Conservation (phyloP, 2,888 invertebrate genomes). For the Polyommatus iphigenia region DNA sequence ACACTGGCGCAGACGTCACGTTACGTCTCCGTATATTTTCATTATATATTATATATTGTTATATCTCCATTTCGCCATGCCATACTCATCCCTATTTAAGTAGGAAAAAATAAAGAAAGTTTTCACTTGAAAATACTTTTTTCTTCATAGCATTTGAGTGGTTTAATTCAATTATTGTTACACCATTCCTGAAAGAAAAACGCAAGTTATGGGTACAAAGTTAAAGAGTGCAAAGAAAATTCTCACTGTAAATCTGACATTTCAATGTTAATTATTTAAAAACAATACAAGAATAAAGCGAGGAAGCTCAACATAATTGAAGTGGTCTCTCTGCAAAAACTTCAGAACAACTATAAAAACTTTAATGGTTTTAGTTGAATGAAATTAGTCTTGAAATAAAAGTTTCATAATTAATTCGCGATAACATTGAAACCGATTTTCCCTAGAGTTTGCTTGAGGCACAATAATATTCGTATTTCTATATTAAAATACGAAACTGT, state of each 20-base stretch:
- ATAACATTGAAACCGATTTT: neutral
- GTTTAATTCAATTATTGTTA: neutral
- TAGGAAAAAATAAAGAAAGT: no score
- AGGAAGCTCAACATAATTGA: conserved; percentile 18
- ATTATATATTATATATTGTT: no score
- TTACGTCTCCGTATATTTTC: no score
- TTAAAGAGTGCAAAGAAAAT: neutral
- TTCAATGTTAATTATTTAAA: conserved; percentile 23
- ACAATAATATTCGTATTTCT: no score
- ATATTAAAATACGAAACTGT: no score
- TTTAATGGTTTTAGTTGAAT: conserved; percentile 24
- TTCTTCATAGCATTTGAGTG: neutral
- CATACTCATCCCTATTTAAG: neutral
- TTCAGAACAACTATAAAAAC: conserved; percentile 19
- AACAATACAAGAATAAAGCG: conserved; percentile 22
- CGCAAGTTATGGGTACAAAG: neutral
- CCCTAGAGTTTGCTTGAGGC: neutral
- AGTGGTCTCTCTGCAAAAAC: conserved; percentile 10
- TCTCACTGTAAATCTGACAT: neutral
- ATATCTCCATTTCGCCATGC: no score
- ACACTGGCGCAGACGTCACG: no score
- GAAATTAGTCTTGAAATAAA: conserved; percentile 19
- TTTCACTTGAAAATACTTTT: no score
- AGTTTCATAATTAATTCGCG: neutral
- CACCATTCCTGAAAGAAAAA: neutral